Evolutionary conservation across 2,888 invertebrate genomes (phyloP), one percentile per base, ranked within the genome.

Genomic region (Drosophila subsilvestris): DNA sequence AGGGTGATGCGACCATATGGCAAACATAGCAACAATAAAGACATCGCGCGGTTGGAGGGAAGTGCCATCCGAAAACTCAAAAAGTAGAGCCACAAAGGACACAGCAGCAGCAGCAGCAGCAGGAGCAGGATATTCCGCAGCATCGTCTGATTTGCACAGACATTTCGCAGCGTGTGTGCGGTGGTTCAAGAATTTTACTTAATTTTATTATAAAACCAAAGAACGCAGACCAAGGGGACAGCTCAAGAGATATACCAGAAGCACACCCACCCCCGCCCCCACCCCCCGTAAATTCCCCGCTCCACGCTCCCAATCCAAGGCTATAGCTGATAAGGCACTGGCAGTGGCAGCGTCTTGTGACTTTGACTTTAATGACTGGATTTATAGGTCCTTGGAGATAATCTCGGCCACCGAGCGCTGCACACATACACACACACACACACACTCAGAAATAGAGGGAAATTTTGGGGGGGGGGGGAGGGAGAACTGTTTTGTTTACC

Each of bases 301-400:
- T 3, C 20, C 20, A 2, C 22, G 61, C 62, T 48, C 18, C 22
- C 37, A 20, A 22, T 32, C 32, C 32, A 37, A 48, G 32, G 32
- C 57, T 37, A 67, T 43, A 68, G 74, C 79, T 80, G 88, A 89
- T 88, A 87, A 86, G 88, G 70, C 73, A 65, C n/a, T 37, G 37
- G 37, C 37, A 14, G 14, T 37, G 37, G 77, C 78, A 81, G 79
- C 89, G 90, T 90, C 90, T 90, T 90, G 90, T 90, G 90, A 90
- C 90, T 91, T 91, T 91, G 90, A 90, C 91, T 91, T 91, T 91
- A 91, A 91, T 91, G 90, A 91, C 91, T 91, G 91, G 91, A 91
- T 91, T 91, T 91, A 91, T 91, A 91, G 90, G 91, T 90, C 91
- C 91, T 91, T 91, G 80, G 91, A 91, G 91, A 91, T 91, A 91